A percentile compares a stretch with the other conserved stretches of the same genome.
Conservation (phyloP, 2,797 vertebrate genomes). For the Sphenodon punctatus region DNA sequence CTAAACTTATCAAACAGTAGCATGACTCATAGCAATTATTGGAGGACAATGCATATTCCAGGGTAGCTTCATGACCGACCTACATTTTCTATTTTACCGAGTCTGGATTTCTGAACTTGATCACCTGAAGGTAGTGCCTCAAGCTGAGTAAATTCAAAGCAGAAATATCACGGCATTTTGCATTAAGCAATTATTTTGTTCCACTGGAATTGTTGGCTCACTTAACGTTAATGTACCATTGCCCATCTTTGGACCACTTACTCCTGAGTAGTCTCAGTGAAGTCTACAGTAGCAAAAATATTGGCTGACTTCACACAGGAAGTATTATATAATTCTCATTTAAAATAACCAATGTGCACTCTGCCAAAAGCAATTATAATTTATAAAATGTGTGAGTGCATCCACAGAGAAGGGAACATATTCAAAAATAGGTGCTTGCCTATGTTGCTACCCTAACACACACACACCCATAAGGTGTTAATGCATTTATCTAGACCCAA, state of each 20-base stretch:
- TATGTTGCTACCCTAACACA: too few species aligned
- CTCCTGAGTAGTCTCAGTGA: too few species aligned
- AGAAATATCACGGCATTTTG: neutral
- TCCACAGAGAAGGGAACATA: neutral
- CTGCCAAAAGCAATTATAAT: neutral
- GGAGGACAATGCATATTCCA: neutral
- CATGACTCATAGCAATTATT: conserved; percentile 13
- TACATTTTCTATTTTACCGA: neutral
- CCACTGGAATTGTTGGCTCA: neutral
- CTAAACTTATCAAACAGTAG: neutral
- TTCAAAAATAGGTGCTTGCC: too few species aligned
- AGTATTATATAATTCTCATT: neutral
- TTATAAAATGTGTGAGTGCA: neutral
- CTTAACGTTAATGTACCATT: too few species aligned
- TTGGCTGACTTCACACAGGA: too few species aligned
- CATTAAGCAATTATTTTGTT: neutral
- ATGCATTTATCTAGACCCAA: too few species aligned
- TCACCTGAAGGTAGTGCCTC: neutral
- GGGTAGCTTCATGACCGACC: neutral
- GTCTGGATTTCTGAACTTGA: neutral
- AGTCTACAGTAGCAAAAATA: too few species aligned
- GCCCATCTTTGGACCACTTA: too few species aligned
- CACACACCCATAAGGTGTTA: too few species aligned
- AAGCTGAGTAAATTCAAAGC: neutral
- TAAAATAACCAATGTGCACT: neutral